These are phyloP conservation scores for Drosophila cardini DNA, from an alignment of 1,140 invertebrate genomes.

Conservation along the genomic window DNA sequence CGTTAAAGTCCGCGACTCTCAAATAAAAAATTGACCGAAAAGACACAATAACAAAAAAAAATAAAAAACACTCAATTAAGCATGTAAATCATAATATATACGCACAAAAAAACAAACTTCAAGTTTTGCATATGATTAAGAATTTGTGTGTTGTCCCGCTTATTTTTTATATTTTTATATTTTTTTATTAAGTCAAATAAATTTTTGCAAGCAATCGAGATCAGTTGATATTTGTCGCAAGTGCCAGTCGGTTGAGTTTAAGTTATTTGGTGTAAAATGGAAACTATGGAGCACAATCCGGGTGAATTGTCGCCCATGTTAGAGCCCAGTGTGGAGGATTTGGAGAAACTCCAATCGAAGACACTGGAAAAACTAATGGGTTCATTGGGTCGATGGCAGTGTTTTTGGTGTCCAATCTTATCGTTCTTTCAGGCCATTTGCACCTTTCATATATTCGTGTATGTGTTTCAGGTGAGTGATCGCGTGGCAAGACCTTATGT, in stretches of 20 bases:
- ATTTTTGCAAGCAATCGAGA: conserved; percentile 56
- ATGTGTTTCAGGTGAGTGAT: conserved; percentile 84
- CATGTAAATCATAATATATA: conserved; percentile 48
- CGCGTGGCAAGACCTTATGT: conserved; percentile 45
- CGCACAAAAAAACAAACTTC: conserved; percentile 36
- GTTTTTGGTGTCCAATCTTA: conserved; percentile 88
- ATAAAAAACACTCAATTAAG: conserved; percentile 8
- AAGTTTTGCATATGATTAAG: conserved; percentile 61
- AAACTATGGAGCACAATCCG: conserved; percentile 23
- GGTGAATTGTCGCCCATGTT: conserved; percentile 70
- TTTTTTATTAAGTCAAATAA: conserved; percentile 31
- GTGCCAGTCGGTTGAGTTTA: conserved; percentile 63
- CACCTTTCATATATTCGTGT: conserved; percentile 83
- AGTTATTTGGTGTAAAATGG: conserved; percentile 17
- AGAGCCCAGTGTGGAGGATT: conserved; percentile 35
- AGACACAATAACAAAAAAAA: too few relatives aligned
- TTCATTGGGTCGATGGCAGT: conserved; percentile 89
- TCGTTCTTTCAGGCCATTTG: conserved; percentile 86
- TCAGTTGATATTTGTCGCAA: conserved; percentile 70
- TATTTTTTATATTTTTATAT: neutral
- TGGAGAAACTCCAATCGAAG: conserved; percentile 62
- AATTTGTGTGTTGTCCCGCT: conserved; percentile 29
- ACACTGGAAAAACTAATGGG: conserved; percentile 86
- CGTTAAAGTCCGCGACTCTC: conserved; percentile 33
- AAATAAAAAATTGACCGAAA: neutral